Evolutionary conservation across 2,888 invertebrate species (phyloP).

Genomic region (Lagria hirta): DNA sequence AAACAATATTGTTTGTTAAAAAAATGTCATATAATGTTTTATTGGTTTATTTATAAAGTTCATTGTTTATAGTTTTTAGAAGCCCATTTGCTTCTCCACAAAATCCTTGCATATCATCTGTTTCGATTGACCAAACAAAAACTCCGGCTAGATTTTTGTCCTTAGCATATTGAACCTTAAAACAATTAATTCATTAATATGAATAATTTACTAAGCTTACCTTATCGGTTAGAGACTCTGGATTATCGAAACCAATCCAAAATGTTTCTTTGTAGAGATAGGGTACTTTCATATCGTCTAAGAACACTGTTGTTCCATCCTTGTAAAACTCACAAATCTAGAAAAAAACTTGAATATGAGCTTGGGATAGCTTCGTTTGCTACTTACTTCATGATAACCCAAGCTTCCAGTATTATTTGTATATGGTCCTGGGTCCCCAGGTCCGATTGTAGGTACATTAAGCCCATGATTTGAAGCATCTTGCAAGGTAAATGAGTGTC

Average conservation of each 20-base stretch:
- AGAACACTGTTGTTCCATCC: slow-evolving; percentile 29
- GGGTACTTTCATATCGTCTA: slow-evolving; percentile 33
- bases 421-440: slow-evolving; percentile 10
- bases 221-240: slow-evolving; percentile 28
- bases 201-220: too few relatives aligned
- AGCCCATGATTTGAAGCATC: slow-evolving; percentile 49
- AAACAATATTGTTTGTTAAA: too few relatives aligned
- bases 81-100: slow-evolving; percentile 62
- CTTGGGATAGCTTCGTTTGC: too few relatives aligned
- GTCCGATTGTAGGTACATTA: slow-evolving; percentile 56
- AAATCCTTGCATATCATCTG: slow-evolving; percentile 66
- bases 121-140: slow-evolving; percentile 75
- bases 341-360: too few relatives aligned
- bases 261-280: slow-evolving; percentile 30
- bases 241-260: slow-evolving; percentile 35
- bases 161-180: too few relatives aligned
- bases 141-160: slow-evolving; percentile 57
- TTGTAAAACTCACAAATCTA: slow-evolving; percentile 31
- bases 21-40: too few relatives aligned
- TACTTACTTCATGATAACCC: slow-evolving; percentile 73
- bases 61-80: slow-evolving; percentile 56
- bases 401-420: slow-evolving; percentile 65
- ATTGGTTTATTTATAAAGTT: too few relatives aligned
- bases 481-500: slow-evolving; percentile 11
- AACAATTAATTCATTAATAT: too few relatives aligned